Base-by-base conservation (phyloP, 1,140 invertebrate genomes). In the Tachypleus tridentatus region DNA sequence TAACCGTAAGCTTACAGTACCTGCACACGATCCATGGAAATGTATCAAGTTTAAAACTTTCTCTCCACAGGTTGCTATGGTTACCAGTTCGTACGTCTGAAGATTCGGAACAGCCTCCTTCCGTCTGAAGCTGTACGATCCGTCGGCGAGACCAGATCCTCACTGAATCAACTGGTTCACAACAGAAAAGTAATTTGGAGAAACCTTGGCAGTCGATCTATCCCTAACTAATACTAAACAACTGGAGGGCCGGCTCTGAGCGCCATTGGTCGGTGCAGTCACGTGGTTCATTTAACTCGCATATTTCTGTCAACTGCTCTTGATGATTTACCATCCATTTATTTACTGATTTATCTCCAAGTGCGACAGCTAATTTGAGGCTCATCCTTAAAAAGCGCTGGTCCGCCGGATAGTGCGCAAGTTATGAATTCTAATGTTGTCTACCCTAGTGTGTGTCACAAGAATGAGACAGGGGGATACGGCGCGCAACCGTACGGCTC, bases 401-500 rank as follows among this genome's bases (percentile, higher is more conserved):
- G 60, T 47, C 49, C 11, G 60, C 29, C n/a, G 60, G 50, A 61
- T 29, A 49, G 49, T 7, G 47, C 47, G 11, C 11, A 56, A 56
- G 61, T 60, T 61, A 60, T 53, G 63, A 64, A 60, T 62, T 67
- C 67, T 6, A 68, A 70, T 65, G 61, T 70, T 48, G 63, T 63
- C 49, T 71, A 71, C 60, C 64, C 60, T 7, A 57, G 61, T 49
- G 63, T 56, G 4, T 67, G 66, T 63, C 67, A 66, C n/a, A 52
- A 64, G 6, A 54, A 58, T 47, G 57, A 53, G 48, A 51, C 64
- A 5, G 47, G 10, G 47, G 64, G n/a, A 56, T 64, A 64, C 51
- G 11, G 53, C 53, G n/a, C 7, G 7, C 53, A 54, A 8, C n/a
- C 58, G 6, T 60, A 60, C 47, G 87, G 71, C 78, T 94, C 49